phyloP scores from a whole-genome alignment of 2,888 invertebrate genomes.

The Microchrysa polita region DNA sequence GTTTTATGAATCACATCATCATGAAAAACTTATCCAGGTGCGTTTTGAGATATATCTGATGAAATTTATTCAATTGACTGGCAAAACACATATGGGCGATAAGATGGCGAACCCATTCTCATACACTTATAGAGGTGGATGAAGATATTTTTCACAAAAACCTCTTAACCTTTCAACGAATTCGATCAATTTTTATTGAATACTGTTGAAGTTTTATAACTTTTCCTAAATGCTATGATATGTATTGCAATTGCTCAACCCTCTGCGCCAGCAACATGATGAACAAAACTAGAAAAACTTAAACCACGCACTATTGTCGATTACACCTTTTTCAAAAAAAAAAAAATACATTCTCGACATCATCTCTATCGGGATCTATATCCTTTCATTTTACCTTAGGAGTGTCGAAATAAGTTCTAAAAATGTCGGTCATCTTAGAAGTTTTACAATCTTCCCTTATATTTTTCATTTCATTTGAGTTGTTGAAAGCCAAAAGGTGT shows the following conservation, averaged over 20 bases:
- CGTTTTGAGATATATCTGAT: constrained; percentile 5
- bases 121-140: neutral
- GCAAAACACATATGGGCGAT: constrained; percentile 2
- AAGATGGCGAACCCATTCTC: neutral
- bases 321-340: constrained; percentile 4
- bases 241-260: neutral
- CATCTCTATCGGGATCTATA: neutral
- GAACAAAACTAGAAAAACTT: neutral
- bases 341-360: no score
- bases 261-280: no score
- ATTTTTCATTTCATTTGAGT: constrained; percentile 25
- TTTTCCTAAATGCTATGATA: neutral
- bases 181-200: constrained; percentile 43
- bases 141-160: constrained; percentile 21
- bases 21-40: constrained; percentile 26
- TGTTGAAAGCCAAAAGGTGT: constrained; percentile 42
- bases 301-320: constrained; percentile 18
- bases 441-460: constrained; percentile 30
- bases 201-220: constrained; percentile 25
- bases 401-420: constrained; percentile 22
- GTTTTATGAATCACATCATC: constrained; percentile 33
- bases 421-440: constrained; percentile 39
- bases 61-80: constrained; percentile 23
- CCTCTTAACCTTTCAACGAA: constrained; percentile 4
- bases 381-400: neutral